These are phyloP conservation scores for Schrankia costaestrigalis DNA, from an alignment of 2,888 invertebrate genomes.

Conservation along the genomic window DNA sequence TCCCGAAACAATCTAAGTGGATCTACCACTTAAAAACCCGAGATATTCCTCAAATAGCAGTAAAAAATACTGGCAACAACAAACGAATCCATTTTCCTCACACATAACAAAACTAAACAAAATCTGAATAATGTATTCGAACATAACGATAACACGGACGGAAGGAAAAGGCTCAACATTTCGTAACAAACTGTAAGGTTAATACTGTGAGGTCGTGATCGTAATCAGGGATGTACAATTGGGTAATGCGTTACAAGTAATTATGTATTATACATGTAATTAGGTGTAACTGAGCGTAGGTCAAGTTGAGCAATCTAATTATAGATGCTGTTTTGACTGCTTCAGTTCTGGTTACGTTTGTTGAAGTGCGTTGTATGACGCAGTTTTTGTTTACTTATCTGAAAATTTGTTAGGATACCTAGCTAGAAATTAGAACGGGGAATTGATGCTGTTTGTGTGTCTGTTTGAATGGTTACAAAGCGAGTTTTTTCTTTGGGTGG, in stretches of 20 bases:
- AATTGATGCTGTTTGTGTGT: too few species aligned
- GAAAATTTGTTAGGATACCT: too few species aligned
- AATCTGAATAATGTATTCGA: slow-evolving; percentile 12
- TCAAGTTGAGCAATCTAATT: slow-evolving; percentile 19
- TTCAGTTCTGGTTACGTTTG: too few species aligned
- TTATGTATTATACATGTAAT: slow-evolving; percentile 15
- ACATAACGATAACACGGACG: slow-evolving; percentile 35
- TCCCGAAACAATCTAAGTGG: too few species aligned
- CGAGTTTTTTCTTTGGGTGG: too few species aligned
- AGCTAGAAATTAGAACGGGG: too few species aligned
- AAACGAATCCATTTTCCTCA: slow-evolving; percentile 21
- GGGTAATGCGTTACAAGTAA: slow-evolving; percentile 18
- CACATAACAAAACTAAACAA: slow-evolving; percentile 36
- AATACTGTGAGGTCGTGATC: slow-evolving; percentile 44
- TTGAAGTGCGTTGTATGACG: too few species aligned
- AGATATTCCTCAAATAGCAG: too few species aligned
- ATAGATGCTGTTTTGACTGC: slow-evolving; percentile 2
- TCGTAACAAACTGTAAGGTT: slow-evolving; percentile 44
- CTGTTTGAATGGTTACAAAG: too few species aligned
- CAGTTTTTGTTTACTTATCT: too few species aligned
- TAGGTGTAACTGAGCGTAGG: slow-evolving; percentile 12
- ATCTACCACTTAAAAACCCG: too few species aligned
- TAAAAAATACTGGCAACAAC: too few species aligned
- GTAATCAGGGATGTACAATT: slow-evolving; percentile 36
- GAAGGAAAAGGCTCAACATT: slow-evolving; percentile 63